These are phyloP conservation scores for Camelus dromedarius DNA, from an alignment of 2,113 vertebrate genomes.

Conservation along the genomic window DNA sequence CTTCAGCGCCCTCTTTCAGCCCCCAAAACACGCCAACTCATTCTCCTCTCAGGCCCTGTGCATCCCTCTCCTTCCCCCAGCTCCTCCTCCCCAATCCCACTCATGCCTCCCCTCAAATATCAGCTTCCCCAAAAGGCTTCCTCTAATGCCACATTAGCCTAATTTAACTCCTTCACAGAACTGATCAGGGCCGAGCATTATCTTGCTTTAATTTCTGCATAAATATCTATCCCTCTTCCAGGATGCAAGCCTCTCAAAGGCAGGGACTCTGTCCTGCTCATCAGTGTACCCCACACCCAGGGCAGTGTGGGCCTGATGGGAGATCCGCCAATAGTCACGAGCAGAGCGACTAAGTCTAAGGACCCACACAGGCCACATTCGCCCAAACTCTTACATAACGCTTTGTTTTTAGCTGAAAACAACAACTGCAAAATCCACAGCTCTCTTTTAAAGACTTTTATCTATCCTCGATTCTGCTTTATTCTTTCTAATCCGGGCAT, in stretches of 20 bases:
- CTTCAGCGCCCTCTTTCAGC: neutral
- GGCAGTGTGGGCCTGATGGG: neutral
- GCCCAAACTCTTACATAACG: neutral
- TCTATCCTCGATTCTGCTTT: neutral
- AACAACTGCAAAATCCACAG: neutral
- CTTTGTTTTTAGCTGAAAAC: conserved; percentile 27
- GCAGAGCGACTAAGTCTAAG: neutral
- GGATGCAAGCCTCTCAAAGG: neutral
- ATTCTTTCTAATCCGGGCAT: neutral
- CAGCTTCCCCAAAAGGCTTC: neutral
- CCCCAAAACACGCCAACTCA: neutral
- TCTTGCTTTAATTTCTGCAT: neutral
- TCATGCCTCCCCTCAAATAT: neutral
- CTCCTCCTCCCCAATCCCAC: neutral
- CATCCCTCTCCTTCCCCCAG: neutral
- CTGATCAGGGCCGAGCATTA: neutral
- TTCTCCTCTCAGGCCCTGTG: neutral
- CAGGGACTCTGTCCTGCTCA: neutral
- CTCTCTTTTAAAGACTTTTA: neutral
- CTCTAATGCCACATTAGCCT: neutral
- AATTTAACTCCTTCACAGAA: neutral
- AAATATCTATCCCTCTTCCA: neutral
- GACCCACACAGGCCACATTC: neutral
- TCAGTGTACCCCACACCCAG: neutral
- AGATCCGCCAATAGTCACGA: neutral